Evolutionary conservation across 2,888 invertebrate genomes (phyloP).

Genomic region (Lymantria monacha): DNA sequence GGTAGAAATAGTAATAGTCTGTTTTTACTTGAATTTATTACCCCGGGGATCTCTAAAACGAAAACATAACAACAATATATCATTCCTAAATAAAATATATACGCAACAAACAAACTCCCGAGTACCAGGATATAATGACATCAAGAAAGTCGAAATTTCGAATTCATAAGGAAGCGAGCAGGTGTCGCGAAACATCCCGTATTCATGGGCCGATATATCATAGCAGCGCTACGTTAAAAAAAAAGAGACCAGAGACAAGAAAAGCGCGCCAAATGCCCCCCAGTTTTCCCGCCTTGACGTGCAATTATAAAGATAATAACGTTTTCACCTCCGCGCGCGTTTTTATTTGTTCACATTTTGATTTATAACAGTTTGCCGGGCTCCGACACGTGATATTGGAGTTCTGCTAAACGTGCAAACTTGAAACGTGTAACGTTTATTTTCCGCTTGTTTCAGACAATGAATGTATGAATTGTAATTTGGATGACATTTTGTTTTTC

Average conservation of each 20-base stretch:
- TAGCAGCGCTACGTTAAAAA: constrained; percentile 51
- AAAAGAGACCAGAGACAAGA: constrained; percentile 45
- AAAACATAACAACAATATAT: constrained; percentile 22
- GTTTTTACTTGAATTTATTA: constrained; percentile 9
- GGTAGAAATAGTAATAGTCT: constrained; percentile 10
- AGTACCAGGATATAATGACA: constrained; percentile 56
- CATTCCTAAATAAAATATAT: constrained; percentile 25
- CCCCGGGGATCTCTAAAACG: constrained; percentile 12
- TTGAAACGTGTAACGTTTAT: constrained; percentile 26
- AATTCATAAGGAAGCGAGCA: constrained; percentile 74
- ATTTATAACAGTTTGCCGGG: constrained; percentile 71
- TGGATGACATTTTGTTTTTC: constrained; percentile 22
- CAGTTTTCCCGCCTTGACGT: constrained; percentile 73
- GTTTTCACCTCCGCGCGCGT: constrained; percentile 73
- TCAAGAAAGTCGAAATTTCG: constrained; percentile 64
- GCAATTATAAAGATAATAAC: constrained; percentile 83
- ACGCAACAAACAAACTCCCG: constrained; percentile 27
- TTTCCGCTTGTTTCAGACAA: constrained; percentile 22
- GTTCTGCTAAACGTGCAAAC: constrained; percentile 28
- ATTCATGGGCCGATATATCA: constrained; percentile 81
- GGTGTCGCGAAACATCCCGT: constrained; percentile 76
- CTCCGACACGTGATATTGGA: constrained; percentile 39
- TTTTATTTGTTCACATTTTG: constrained; percentile 77
- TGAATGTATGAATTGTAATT: constrained; percentile 26
- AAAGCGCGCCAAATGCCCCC: constrained; percentile 53